A percentile compares a stretch with the other conserved stretches of the same genome.
phyloP scores from a whole-genome alignment of 2,888 invertebrate species.

The Cerastis rubricosa region DNA sequence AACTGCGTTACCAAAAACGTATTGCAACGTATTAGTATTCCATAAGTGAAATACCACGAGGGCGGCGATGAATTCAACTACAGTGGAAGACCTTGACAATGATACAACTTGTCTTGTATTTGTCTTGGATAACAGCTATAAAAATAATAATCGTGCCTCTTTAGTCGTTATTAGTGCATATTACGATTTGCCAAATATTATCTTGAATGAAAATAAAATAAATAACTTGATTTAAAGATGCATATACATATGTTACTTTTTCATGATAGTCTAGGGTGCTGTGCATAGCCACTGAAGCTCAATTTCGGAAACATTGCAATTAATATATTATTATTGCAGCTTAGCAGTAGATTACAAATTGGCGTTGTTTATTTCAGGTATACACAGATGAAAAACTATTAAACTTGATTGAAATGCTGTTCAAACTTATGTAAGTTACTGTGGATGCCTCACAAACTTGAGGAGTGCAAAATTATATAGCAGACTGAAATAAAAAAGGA shows the following conservation, averaged over 20 bases:
- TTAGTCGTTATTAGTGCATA: conserved; percentile 27
- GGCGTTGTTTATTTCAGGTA: not conserved
- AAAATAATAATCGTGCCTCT: conserved; percentile 71
- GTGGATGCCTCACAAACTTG: not conserved
- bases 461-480: not conserved
- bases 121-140: conserved; percentile 79
- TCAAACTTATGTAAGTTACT: not conserved
- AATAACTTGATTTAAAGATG: not conserved
- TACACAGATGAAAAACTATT: conserved; percentile 1
- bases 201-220: not conserved
- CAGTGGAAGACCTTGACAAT: conserved; percentile 87
- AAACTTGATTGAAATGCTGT: not conserved
- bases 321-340: not conserved
- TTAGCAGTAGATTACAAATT: not conserved
- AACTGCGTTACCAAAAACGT: conserved; percentile 75
- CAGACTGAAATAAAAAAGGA: not conserved
- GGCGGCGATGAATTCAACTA: conserved; percentile 87
- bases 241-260: not conserved
- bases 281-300: not conserved
- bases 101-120: conserved; percentile 75
- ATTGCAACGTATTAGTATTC: conserved; percentile 83
- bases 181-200: conserved; percentile 6
- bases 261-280: not conserved
- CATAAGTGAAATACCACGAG: conserved; percentile 82
- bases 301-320: not conserved